phyloP scores from a whole-genome alignment of 2,797 vertebrate genomes.

The Argyrosomus regius region DNA sequence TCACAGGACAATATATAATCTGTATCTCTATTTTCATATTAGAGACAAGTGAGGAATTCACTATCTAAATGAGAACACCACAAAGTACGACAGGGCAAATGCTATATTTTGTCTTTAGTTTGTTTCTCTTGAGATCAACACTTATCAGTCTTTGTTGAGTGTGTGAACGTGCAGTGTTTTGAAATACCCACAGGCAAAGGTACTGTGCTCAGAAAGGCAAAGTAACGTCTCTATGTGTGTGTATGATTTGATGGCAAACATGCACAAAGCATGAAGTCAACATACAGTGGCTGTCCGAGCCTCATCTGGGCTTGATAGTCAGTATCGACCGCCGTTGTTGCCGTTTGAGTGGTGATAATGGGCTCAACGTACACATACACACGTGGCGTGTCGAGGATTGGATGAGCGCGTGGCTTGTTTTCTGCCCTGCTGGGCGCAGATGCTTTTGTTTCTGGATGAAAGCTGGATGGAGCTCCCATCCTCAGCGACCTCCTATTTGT shows the following conservation, averaged over 20 bases:
- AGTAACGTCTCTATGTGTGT: neutral
- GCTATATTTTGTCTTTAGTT: neutral
- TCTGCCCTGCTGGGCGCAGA: slow-evolving; percentile 62
- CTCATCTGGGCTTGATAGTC: slow-evolving; percentile 19
- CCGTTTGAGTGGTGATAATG: slow-evolving; percentile 40
- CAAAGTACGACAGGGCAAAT: neutral
- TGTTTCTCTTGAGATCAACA: slow-evolving; percentile 18
- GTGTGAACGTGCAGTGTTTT: neutral
- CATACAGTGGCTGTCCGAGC: neutral
- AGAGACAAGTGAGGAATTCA: neutral
- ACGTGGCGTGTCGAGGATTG: slow-evolving; percentile 40
- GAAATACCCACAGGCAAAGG: neutral
- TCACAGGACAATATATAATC: neutral
- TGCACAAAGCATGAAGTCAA: neutral
- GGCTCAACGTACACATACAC: slow-evolving; percentile 22
- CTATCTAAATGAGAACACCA: neutral
- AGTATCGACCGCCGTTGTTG: slow-evolving; percentile 50
- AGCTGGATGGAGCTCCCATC: slow-evolving; percentile 37
- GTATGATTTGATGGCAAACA: neutral
- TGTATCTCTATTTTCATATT: neutral
- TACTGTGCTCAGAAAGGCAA: neutral
- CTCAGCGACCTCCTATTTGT: slow-evolving; percentile 59
- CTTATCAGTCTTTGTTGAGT: neutral
- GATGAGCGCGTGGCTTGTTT: slow-evolving; percentile 55
- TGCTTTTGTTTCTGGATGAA: slow-evolving; percentile 66